A percentile compares a stretch with the other conserved stretches of the same genome.
Evolutionary conservation across 2,888 invertebrate genomes (phyloP).

Genomic region (Meganola albula): DNA sequence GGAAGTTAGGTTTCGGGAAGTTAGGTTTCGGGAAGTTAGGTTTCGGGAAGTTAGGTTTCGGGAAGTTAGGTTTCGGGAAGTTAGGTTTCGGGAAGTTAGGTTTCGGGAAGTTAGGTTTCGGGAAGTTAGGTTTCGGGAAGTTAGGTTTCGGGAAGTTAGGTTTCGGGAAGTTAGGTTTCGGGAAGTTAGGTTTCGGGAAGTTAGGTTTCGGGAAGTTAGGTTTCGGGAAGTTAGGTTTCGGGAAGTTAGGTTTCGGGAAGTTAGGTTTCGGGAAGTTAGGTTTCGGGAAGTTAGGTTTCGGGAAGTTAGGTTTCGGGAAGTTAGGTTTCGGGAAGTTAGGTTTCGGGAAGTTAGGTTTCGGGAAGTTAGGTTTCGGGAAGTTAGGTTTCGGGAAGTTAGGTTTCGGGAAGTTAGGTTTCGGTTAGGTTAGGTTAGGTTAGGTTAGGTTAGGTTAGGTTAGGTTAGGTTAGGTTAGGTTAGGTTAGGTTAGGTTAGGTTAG

Average conservation of each 20-base stretch:
- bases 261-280: conserved; percentile 25
- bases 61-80: conserved; percentile 15
- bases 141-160: conserved; percentile 28
- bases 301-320: conserved; percentile 28
- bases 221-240: conserved; percentile 26
- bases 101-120: conserved; percentile 25
- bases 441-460: conserved; percentile 26
- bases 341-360: conserved; percentile 29
- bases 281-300: conserved; percentile 27
- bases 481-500: conserved; percentile 23
- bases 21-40: conserved; percentile 14
- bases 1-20: conserved; percentile 15
- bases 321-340: conserved; percentile 30
- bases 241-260: conserved; percentile 25
- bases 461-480: conserved; percentile 24
- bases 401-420: no score
- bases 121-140: conserved; percentile 27
- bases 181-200: conserved; percentile 25
- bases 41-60: conserved; percentile 14
- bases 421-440: conserved; percentile 25
- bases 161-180: conserved; percentile 27
- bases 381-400: conserved; percentile 25
- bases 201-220: conserved; percentile 27
- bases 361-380: conserved; percentile 28
- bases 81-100: conserved; percentile 24